Percentiles rank a stretch among this genome's conserved stretches.
Evolutionary conservation across 2,888 invertebrate genomes (phyloP).

Genomic region (Pseudolycoriella hygida): DNA sequence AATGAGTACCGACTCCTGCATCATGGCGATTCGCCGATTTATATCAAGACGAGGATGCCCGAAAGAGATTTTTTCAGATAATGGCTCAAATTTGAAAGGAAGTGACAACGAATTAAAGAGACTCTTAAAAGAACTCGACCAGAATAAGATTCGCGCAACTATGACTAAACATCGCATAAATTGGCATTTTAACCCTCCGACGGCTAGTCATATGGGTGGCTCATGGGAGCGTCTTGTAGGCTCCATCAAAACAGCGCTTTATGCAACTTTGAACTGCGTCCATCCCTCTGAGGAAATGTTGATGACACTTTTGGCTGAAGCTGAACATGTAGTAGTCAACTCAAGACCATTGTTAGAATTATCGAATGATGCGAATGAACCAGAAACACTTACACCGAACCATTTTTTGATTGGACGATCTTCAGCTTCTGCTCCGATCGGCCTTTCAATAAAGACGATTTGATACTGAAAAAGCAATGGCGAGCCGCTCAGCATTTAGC

Average conservation of each 20-base stretch:
- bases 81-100: slow-evolving; percentile 11
- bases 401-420: slow-evolving; percentile 13
- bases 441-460: slow-evolving; percentile 1
- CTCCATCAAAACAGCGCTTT: slow-evolving; percentile 1
- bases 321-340: neutral
- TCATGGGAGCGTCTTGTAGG: slow-evolving; percentile 11
- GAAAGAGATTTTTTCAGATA: slow-evolving; percentile 9
- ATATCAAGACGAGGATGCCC: slow-evolving; percentile 8
- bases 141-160: neutral
- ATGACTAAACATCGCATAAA: neutral
- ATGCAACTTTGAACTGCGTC: neutral
- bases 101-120: slow-evolving; percentile 5
- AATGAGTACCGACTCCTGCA: slow-evolving; percentile 10
- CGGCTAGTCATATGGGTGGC: slow-evolving; percentile 9
- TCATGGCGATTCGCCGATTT: slow-evolving; percentile 9
- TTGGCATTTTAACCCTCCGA: slow-evolving; percentile 4
- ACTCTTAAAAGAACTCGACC: neutral
- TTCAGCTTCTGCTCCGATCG: slow-evolving; percentile 10
- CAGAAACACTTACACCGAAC: slow-evolving; percentile 15
- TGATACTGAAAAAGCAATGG: slow-evolving; percentile 4
- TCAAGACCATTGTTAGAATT: slow-evolving; percentile 1
- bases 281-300: neutral
- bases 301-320: neutral
- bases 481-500: slow-evolving; percentile 8
- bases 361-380: slow-evolving; percentile 8